These are phyloP conservation scores for Graptemys geographica DNA, from an alignment of 2,797 vertebrate species.

Conservation along the genomic window DNA sequence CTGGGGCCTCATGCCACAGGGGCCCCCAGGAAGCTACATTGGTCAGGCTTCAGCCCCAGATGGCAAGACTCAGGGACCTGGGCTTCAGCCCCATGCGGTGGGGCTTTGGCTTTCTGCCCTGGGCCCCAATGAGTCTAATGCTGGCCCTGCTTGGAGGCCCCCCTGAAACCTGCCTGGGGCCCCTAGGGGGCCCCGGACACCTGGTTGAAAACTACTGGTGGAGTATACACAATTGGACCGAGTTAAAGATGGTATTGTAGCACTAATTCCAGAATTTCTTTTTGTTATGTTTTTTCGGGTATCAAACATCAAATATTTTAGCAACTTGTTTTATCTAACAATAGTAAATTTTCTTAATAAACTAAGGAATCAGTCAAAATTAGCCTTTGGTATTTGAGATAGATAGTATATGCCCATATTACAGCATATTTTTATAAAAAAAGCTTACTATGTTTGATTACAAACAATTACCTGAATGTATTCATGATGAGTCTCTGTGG, in stretches of 20 bases:
- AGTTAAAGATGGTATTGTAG: background rate
- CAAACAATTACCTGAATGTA: slow-evolving; percentile 77
- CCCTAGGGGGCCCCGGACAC: no score
- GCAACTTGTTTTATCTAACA: slow-evolving; percentile 28
- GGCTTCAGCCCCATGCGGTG: no score
- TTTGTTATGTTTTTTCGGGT: slow-evolving; percentile 13
- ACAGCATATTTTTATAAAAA: slow-evolving; percentile 47
- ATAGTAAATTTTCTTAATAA: slow-evolving; percentile 59
- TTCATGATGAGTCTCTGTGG: slow-evolving; percentile 70
- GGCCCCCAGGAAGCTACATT: no score
- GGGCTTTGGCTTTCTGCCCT: no score
- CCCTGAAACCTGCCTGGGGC: no score
- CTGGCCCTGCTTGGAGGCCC: no score
- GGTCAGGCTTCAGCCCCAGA: no score
- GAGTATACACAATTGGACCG: background rate
- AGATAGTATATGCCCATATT: slow-evolving; percentile 19
- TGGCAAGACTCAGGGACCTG: no score
- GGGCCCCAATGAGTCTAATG: no score
- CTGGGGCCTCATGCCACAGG: no score
- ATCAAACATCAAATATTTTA: slow-evolving; percentile 27
- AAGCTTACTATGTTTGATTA: slow-evolving; percentile 63
- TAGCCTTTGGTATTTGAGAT: slow-evolving; percentile 56
- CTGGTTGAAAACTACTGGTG: background rate
- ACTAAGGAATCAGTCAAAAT: slow-evolving; percentile 64
- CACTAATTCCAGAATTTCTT: background rate